phyloP scores from a whole-genome alignment of 2,797 vertebrate species.

The Dipus sagitta region DNA sequence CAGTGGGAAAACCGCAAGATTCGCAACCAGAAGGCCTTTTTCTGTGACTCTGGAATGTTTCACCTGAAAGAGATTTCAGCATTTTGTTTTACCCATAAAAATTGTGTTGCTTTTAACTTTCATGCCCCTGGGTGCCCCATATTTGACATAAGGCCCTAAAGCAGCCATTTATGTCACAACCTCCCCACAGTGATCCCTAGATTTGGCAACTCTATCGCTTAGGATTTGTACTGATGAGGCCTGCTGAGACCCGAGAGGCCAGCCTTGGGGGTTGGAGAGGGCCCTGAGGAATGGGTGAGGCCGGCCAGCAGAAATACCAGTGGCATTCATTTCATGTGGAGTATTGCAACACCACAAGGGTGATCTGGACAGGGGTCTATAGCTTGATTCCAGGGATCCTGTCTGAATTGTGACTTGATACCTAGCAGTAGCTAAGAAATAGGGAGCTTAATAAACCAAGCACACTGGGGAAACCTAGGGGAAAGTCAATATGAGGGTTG shows the following conservation, averaged over 20 bases:
- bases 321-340: neutral
- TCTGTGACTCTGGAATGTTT: constrained; percentile 37
- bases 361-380: neutral
- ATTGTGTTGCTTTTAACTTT: constrained; percentile 48
- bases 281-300: neutral
- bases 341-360: neutral
- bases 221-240: neutral
- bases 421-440: constrained; percentile 22
- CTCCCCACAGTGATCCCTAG: neutral
- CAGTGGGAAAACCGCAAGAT: neutral
- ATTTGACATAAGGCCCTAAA: constrained; percentile 35
- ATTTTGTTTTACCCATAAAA: constrained; percentile 48
- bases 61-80: neutral
- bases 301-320: neutral
- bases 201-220: neutral
- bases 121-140: neutral
- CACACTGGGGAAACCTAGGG: neutral
- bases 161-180: neutral
- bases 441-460: neutral
- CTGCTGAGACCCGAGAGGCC: neutral
- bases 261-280: too few species aligned
- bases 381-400: neutral
- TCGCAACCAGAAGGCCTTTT: constrained; percentile 25
- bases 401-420: neutral
- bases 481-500: neutral